Evolutionary conservation across 2,888 invertebrate genomes (phyloP).

Genomic region (Drosophila nr. fundita): DNA sequence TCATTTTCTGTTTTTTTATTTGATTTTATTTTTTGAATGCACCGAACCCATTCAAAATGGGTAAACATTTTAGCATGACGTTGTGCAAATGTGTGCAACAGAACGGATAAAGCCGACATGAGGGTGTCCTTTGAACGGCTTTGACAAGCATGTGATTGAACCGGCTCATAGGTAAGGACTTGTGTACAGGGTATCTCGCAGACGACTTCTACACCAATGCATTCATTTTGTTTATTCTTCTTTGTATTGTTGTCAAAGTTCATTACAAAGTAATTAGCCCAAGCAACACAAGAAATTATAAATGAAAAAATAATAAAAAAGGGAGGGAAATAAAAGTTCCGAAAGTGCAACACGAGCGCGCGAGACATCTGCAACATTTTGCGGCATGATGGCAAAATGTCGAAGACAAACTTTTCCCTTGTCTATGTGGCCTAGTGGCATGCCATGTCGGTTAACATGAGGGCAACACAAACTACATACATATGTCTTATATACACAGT

Average conservation of each 20-base stretch:
- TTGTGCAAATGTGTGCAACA: background rate
- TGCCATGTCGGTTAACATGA: conserved; percentile 41
- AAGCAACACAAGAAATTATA: conserved; percentile 51
- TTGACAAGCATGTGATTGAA: background rate
- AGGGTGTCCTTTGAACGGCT: background rate
- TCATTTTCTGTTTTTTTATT: background rate
- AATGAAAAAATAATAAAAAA: conserved; percentile 34
- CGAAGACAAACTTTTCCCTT: conserved; percentile 70
- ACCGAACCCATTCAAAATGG: background rate
- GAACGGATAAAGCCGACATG: background rate
- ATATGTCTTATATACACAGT: background rate
- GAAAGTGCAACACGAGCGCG: conserved; percentile 33
- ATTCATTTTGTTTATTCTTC: background rate
- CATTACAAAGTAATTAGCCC: conserved; percentile 82
- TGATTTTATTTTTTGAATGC: background rate
- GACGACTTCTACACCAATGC: background rate
- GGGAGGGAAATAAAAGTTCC: conserved; percentile 36
- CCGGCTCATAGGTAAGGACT: background rate
- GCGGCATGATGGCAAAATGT: conserved; percentile 58
- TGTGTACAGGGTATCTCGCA: background rate
- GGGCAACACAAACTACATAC: background rate
- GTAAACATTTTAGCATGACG: background rate
- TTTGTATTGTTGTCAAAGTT: conserved; percentile 73
- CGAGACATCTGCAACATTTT: conserved; percentile 73
- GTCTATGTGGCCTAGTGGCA: conserved; percentile 22